phyloP scores from a whole-genome alignment of 1,140 invertebrate genomes.

The Bombus breviceps region DNA sequence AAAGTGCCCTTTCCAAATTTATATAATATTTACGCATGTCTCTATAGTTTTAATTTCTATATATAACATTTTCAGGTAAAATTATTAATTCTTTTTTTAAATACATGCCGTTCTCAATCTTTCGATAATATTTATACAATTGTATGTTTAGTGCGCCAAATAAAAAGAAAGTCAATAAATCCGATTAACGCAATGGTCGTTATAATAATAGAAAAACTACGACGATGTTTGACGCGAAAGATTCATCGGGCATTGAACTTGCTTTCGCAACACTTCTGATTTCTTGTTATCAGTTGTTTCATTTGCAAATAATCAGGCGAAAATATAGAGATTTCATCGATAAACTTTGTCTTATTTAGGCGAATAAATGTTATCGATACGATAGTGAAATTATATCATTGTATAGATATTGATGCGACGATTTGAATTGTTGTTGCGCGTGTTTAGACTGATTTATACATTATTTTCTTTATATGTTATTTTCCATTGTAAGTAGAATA shows the following conservation, averaged over 20 bases:
- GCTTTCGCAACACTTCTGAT: not conserved
- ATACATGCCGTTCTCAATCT: too few species aligned
- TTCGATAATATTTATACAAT: not conserved
- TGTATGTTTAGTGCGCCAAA: not conserved
- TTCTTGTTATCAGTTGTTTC: not conserved
- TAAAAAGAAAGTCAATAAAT: too few species aligned
- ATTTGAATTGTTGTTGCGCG: too few species aligned
- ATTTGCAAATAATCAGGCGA: not conserved
- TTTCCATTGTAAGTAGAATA: not conserved
- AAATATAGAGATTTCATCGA: not conserved
- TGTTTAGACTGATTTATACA: not conserved
- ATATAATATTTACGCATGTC: not conserved
- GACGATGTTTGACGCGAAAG: not conserved
- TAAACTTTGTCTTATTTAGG: not conserved
- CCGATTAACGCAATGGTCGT: not conserved
- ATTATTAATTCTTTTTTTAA: too few species aligned
- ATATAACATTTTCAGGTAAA: too few species aligned
- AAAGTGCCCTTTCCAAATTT: not conserved
- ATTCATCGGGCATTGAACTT: not conserved
- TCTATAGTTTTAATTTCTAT: too few species aligned
- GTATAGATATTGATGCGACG: not conserved
- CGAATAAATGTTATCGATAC: not conserved
- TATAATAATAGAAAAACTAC: not conserved
- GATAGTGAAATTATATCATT: not conserved
- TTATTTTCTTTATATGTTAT: not conserved